These are phyloP conservation scores for Phalloptychus januarius DNA, from an alignment of 2,797 vertebrate species.

Conservation along the genomic window DNA sequence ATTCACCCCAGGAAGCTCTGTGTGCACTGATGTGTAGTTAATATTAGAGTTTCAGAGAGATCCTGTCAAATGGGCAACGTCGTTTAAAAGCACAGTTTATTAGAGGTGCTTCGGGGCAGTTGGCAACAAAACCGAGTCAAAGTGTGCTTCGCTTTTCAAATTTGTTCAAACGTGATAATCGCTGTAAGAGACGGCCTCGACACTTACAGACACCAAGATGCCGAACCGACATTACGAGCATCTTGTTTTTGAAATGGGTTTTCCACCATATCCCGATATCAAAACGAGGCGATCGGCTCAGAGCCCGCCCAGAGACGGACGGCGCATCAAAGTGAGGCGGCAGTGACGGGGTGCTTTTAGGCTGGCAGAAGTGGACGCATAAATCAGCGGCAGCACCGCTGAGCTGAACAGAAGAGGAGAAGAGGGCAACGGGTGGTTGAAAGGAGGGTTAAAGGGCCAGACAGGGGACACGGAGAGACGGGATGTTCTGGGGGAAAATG, in stretches of 20 bases:
- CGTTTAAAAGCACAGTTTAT: neutral
- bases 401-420: constrained; percentile 22
- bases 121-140: neutral
- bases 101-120: neutral
- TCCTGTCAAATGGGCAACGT: neutral
- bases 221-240: constrained; percentile 19
- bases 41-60: neutral
- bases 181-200: neutral
- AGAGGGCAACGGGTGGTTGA: constrained; percentile 1
- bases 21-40: neutral
- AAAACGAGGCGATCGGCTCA: constrained; percentile 40
- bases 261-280: constrained; percentile 42
- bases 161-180: neutral
- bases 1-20: neutral
- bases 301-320: constrained; percentile 31
- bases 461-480: neutral
- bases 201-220: constrained; percentile 16
- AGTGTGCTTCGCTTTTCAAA: neutral
- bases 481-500: constrained; percentile 10
- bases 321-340: constrained; percentile 42
- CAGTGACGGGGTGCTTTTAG: constrained; percentile 46
- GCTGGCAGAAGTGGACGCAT: constrained; percentile 42
- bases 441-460: constrained; percentile 28
- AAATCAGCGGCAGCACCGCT: constrained; percentile 41
- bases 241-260: constrained; percentile 37